phyloP scores from a whole-genome alignment of 1,140 invertebrate species.

The Metopolophium dirhodum region DNA sequence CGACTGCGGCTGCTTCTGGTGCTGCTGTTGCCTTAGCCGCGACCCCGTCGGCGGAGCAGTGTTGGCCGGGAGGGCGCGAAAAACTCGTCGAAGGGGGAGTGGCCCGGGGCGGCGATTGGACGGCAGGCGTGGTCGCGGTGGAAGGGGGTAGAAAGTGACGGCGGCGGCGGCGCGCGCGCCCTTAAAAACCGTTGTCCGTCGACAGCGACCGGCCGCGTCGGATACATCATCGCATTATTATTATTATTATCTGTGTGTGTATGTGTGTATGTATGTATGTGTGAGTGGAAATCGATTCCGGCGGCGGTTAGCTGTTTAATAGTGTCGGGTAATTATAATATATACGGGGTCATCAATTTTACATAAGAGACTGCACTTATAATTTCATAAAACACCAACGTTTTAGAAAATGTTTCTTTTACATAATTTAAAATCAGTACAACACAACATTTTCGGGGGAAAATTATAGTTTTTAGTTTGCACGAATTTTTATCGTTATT shows the following conservation, averaged over 20 bases:
- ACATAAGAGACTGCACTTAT: too few relatives aligned
- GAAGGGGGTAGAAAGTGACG: conserved; percentile 30
- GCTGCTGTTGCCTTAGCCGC: background rate
- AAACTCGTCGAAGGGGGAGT: conserved; percentile 30
- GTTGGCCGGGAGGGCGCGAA: conserved; percentile 35
- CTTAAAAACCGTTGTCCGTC: conserved; percentile 35
- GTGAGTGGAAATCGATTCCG: background rate
- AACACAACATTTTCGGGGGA: too few relatives aligned
- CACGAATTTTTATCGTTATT: too few relatives aligned
- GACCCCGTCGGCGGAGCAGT: background rate
- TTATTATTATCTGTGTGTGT: background rate
- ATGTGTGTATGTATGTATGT: background rate
- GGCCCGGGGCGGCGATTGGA: conserved; percentile 23
- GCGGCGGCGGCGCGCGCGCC: conserved; percentile 24
- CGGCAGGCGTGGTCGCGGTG: background rate
- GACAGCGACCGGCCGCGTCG: background rate
- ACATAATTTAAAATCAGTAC: too few relatives aligned
- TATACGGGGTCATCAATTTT: too few relatives aligned
- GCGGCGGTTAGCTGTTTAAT: background rate
- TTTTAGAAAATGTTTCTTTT: too few relatives aligned
- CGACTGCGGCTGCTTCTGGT: background rate
- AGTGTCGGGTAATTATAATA: background rate
- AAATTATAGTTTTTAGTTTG: too few relatives aligned
- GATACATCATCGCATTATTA: conserved; percentile 2
- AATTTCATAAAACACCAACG: too few relatives aligned